phyloP scores from a whole-genome alignment of 2,797 vertebrate species.

The Lepilemur septentrionalis region DNA sequence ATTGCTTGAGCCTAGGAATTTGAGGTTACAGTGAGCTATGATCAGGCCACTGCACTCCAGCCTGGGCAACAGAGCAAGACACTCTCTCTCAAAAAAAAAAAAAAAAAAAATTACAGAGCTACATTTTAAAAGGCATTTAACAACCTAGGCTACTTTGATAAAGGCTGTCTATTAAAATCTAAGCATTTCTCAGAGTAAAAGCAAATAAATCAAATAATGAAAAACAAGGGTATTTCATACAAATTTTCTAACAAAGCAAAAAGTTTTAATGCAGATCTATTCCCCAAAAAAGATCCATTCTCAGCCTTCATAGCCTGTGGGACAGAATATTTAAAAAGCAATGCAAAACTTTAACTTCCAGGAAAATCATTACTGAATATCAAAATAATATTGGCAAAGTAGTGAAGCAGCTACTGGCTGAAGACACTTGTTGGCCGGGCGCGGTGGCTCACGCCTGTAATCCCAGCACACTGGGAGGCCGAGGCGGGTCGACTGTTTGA shows the following conservation, averaged over 20 bases:
- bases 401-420: neutral
- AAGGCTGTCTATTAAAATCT: neutral
- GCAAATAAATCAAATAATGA: constrained; percentile 7
- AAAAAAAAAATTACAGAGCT: neutral
- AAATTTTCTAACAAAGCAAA: constrained; percentile 32
- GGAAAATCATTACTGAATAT: neutral
- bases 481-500: too few species aligned
- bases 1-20: neutral
- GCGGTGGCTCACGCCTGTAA: too few species aligned
- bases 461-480: too few species aligned
- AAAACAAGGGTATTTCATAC: neutral
- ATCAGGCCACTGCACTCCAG: neutral
- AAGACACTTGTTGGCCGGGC: neutral
- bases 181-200: constrained; percentile 6
- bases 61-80: neutral
- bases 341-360: neutral
- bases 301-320: neutral
- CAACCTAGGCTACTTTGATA: neutral
- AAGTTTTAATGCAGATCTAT: neutral
- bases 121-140: neutral
- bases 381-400: neutral
- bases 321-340: neutral
- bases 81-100: neutral
- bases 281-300: neutral
- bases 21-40: neutral